Conservation (phyloP, 2,113 vertebrate genomes). For the Polyodon spathula region DNA sequence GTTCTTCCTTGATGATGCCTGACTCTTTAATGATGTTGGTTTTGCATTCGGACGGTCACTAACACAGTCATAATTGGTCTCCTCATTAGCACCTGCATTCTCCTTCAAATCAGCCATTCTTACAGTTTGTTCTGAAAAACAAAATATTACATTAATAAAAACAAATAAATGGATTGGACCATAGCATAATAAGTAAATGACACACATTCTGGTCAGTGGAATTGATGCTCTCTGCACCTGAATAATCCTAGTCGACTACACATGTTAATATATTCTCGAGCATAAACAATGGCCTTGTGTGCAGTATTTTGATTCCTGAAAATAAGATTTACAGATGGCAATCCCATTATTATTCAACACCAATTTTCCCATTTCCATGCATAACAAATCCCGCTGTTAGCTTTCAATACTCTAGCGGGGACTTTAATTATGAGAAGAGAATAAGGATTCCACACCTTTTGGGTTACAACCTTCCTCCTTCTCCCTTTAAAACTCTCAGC, state of each 20-base stretch:
- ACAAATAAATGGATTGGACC: constrained; percentile 20
- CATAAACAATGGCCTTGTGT: constrained; percentile 22
- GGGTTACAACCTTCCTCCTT: constrained; percentile 50
- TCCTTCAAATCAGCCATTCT: constrained; percentile 71
- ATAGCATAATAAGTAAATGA: too few species aligned
- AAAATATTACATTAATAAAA: constrained; percentile 35
- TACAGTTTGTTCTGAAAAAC: constrained; percentile 39
- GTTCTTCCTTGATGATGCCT: constrained; percentile 65
- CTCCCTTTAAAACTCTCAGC: constrained; percentile 59
- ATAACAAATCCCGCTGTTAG: constrained; percentile 63
- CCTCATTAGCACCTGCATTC: constrained; percentile 71
- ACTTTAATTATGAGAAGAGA: constrained; percentile 61
- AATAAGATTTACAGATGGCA: constrained; percentile 21
- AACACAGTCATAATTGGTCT: constrained; percentile 58
- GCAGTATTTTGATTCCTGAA: constrained; percentile 25
- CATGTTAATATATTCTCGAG: too few species aligned
- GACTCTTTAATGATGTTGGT: constrained; percentile 65
- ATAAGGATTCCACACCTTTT: constrained; percentile 42
- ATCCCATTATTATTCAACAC: constrained; percentile 54
- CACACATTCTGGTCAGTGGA: too few species aligned
- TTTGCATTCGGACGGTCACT: constrained; percentile 66
- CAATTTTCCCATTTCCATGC: constrained; percentile 53
- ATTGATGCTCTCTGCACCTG: too few species aligned
- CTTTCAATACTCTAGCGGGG: constrained; percentile 53
- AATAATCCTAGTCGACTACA: too few species aligned